Percentiles rank a stretch among this genome's conserved stretches.
Evolutionary conservation across 2,888 invertebrate species (phyloP).

Genomic region (Conistra vaccinii): DNA sequence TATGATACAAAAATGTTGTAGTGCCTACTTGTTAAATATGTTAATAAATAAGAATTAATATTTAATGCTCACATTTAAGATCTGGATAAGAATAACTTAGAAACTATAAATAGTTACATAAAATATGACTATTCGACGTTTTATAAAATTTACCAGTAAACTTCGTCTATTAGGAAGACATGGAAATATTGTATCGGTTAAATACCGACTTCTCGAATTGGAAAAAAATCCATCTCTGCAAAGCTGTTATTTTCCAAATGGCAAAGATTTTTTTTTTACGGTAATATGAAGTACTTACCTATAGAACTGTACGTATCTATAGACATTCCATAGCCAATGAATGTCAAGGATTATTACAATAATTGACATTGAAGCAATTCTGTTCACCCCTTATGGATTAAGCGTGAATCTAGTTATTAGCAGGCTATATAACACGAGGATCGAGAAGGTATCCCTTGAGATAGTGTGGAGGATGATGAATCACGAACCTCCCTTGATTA

Average conservation of each 20-base stretch:
- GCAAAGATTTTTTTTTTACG: not conserved
- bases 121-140: not conserved
- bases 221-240: not conserved
- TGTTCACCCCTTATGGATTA: constrained; percentile 3
- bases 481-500: constrained; percentile 35
- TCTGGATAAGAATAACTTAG: not conserved
- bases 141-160: not conserved
- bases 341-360: constrained; percentile 21
- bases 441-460: constrained; percentile 33
- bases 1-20: constrained; percentile 8
- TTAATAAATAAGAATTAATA: constrained; percentile 30
- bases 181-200: not conserved
- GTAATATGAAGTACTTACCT: not conserved
- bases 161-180: not conserved
- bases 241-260: not conserved
- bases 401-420: constrained; percentile 20
- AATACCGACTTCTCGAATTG: not conserved
- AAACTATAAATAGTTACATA: not conserved
- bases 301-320: not conserved
- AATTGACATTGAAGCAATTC: constrained; percentile 29
- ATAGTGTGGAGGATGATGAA: constrained; percentile 31
- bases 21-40: not conserved
- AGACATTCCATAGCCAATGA: not conserved
- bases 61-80: constrained; percentile 21
- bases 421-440: constrained; percentile 28